Evolutionary conservation across 2,797 vertebrate species (phyloP).

Genomic region (Adrianichthys oophorus): DNA sequence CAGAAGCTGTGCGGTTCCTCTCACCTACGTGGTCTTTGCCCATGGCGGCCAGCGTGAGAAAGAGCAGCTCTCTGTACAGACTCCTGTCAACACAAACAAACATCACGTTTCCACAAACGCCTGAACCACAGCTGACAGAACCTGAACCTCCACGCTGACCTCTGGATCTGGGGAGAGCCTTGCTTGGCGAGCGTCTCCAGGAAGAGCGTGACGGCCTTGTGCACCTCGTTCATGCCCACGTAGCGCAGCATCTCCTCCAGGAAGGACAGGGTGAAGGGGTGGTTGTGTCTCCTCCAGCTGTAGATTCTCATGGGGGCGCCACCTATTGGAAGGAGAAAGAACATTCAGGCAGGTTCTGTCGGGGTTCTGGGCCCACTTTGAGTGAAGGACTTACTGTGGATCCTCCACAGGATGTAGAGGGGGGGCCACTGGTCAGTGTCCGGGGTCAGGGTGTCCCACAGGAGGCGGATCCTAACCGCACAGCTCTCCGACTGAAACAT

Average conservation of each 20-base stretch:
- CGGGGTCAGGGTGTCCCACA: conserved; percentile 89
- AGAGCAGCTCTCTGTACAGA: conserved; percentile 90
- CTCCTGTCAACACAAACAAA: conserved; percentile 72
- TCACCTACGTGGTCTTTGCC: conserved; percentile 88
- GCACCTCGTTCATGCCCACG: conserved; percentile 90
- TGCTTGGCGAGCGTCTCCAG: conserved; percentile 81
- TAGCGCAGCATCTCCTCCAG: conserved; percentile 87
- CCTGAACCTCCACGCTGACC: conserved; percentile 49
- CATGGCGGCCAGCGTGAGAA: conserved; percentile 89
- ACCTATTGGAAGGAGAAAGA: conserved; percentile 56
- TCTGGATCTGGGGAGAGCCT: conserved; percentile 64
- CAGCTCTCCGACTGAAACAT: conserved; percentile 64
- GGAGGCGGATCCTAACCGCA: conserved; percentile 77
- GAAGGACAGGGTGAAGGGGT: conserved; percentile 81
- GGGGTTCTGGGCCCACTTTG: not conserved
- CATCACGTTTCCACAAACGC: too few species aligned
- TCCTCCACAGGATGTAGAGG: conserved; percentile 89
- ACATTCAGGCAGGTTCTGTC: not conserved
- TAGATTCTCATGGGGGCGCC: conserved; percentile 72
- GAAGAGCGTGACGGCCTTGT: conserved; percentile 88
- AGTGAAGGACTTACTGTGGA: conserved; percentile 83
- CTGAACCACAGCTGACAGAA: not conserved
- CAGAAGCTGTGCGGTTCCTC: conserved; percentile 8
- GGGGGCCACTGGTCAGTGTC: conserved; percentile 87
- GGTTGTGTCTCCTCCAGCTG: conserved; percentile 79